phyloP scores from a whole-genome alignment of 2,888 invertebrate genomes.

The Hydropsyche betteni region DNA sequence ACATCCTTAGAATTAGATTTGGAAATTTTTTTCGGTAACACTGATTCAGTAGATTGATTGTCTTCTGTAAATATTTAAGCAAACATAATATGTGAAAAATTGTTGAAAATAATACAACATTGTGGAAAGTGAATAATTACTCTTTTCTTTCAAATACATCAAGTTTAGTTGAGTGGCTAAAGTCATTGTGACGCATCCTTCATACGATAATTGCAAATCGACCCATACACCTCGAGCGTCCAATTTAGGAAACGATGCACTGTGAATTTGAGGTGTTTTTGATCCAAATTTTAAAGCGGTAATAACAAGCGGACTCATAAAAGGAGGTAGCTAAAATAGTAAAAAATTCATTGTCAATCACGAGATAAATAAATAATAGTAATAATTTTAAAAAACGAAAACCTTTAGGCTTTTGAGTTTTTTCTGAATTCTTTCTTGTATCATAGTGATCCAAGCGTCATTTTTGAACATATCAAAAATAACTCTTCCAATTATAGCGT shows the following conservation, averaged over 20 bases:
- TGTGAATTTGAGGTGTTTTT: slow-evolving; percentile 72
- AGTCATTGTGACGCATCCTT: slow-evolving; percentile 81
- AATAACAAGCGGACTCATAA: slow-evolving; percentile 84
- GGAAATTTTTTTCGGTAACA: neutral
- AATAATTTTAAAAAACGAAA: slow-evolving; percentile 52
- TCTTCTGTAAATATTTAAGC: slow-evolving; percentile 27
- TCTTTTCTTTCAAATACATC: slow-evolving; percentile 65
- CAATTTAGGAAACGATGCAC: slow-evolving; percentile 71
- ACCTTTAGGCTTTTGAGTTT: slow-evolving; percentile 88
- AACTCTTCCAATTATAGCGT: slow-evolving; percentile 79
- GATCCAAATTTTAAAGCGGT: slow-evolving; percentile 78
- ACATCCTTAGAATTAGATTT: neutral
- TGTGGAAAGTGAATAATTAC: slow-evolving; percentile 53
- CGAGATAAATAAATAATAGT: no score
- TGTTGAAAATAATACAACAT: neutral
- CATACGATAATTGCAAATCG: slow-evolving; percentile 82
- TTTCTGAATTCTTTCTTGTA: slow-evolving; percentile 83
- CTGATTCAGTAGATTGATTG: slow-evolving; percentile 12
- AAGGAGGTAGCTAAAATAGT: slow-evolving; percentile 74
- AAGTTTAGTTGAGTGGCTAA: slow-evolving; percentile 88
- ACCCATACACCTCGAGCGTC: slow-evolving; percentile 90
- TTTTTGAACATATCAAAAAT: slow-evolving; percentile 86
- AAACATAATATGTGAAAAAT: neutral
- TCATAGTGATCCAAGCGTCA: slow-evolving; percentile 71
- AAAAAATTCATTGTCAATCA: neutral